phyloP scores from a whole-genome alignment of 2,888 invertebrate genomes.

The Parelbella ahira region DNA sequence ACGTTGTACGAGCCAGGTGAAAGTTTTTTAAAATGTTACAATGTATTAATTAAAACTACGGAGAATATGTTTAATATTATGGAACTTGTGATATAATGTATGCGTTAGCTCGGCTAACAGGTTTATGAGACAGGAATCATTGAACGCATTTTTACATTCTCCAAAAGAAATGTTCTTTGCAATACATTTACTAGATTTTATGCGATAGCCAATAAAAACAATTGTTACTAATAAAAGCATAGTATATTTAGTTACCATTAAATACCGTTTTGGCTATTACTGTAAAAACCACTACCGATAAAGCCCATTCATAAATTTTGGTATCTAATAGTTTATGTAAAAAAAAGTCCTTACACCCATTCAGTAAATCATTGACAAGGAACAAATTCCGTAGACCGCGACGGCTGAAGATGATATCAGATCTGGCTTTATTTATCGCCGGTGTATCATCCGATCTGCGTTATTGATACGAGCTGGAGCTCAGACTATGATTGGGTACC shows the following conservation, averaged over 20 bases:
- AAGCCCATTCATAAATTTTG: conserved; percentile 12
- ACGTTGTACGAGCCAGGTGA: conserved; percentile 15
- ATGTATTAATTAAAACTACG: conserved; percentile 24
- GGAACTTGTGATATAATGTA: conserved; percentile 21
- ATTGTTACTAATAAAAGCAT: too few relatives aligned
- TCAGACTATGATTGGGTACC: conserved; percentile 43
- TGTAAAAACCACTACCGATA: too few relatives aligned
- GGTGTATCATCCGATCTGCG: conserved; percentile 66
- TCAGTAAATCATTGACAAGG: conserved; percentile 57
- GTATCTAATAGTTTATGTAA: conserved; percentile 6
- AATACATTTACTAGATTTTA: background rate
- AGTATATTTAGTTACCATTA: too few relatives aligned
- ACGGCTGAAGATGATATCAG: conserved; percentile 31
- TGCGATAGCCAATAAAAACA: too few relatives aligned
- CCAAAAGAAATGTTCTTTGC: conserved; percentile 1
- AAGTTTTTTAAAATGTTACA: conserved; percentile 19
- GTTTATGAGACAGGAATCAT: conserved; percentile 18
- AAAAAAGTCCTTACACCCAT: conserved; percentile 39
- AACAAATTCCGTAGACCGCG: conserved; percentile 40
- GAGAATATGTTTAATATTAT: conserved; percentile 22
- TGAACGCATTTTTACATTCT: conserved; percentile 12
- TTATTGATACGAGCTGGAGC: conserved; percentile 67
- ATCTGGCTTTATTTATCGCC: conserved; percentile 60
- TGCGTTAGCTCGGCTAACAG: conserved; percentile 13
- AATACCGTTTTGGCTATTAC: too few relatives aligned